phyloP scores from a whole-genome alignment of 2,888 invertebrate species.

The Tetanocera ferruginea region DNA sequence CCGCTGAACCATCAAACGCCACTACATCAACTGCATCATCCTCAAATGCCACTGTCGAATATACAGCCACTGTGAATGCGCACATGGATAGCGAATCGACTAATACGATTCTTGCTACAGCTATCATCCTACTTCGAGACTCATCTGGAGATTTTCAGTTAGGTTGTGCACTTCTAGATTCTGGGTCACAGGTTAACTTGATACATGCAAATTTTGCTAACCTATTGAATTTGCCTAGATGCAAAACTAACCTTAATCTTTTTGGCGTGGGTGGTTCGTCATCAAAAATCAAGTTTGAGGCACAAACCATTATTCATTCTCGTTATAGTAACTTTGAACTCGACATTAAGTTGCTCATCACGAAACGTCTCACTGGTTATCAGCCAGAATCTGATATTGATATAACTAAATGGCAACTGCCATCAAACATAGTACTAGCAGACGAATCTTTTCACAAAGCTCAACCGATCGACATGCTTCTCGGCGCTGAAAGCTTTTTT shows the following conservation, averaged over 20 bases:
- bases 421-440: slow-evolving; percentile 38
- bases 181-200: slow-evolving; percentile 40
- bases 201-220: slow-evolving; percentile 32
- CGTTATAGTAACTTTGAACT: slow-evolving; percentile 24
- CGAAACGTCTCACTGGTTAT: slow-evolving; percentile 36
- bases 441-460: slow-evolving; percentile 43
- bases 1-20: neutral
- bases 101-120: slow-evolving; percentile 33
- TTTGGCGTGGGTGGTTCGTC: slow-evolving; percentile 13
- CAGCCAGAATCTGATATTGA: slow-evolving; percentile 37
- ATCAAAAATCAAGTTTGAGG: slow-evolving; percentile 22
- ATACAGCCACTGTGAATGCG: neutral
- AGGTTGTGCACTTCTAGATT: slow-evolving; percentile 29
- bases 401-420: slow-evolving; percentile 39
- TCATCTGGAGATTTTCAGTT: slow-evolving; percentile 20
- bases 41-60: neutral
- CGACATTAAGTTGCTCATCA: neutral
- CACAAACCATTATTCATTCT: slow-evolving; percentile 33
- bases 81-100: neutral
- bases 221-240: neutral
- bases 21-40: too few species aligned
- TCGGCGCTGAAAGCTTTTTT: too few species aligned
- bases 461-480: slow-evolving; percentile 41
- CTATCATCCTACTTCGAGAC: slow-evolving; percentile 31
- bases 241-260: slow-evolving; percentile 11